A percentile compares a stretch with the other conserved stretches of the same genome.
Conservation (phyloP, 2,888 invertebrate species). For the Polymixis lichenea region DNA sequence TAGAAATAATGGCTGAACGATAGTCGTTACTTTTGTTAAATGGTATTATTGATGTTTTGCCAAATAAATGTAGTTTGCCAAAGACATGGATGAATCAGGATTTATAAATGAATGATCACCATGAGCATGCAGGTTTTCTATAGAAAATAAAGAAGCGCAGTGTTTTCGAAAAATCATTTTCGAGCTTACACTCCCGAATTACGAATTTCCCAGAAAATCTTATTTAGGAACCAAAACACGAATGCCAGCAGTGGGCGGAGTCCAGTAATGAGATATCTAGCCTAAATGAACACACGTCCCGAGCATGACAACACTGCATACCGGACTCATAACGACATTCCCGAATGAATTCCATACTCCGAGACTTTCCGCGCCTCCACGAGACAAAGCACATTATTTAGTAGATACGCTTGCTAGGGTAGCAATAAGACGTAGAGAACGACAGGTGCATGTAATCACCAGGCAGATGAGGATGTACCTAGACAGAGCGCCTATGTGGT, state of each 20-base stretch:
- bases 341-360: conserved; percentile 46
- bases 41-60: conserved; percentile 6
- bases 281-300: conserved; percentile 44
- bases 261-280: conserved; percentile 40
- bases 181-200: too few species aligned
- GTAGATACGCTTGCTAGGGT: conserved; percentile 8
- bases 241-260: neutral
- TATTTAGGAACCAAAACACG: conserved; percentile 4
- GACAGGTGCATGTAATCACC: neutral
- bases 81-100: neutral
- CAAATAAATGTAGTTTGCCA: neutral
- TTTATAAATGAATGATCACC: neutral
- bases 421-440: neutral
- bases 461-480: neutral
- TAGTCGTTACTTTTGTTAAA: conserved; percentile 23
- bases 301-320: conserved; percentile 34
- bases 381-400: conserved; percentile 57
- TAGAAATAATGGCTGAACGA: conserved; percentile 14
- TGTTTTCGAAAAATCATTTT: neutral
- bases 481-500: neutral
- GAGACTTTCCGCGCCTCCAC: conserved; percentile 16
- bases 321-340: conserved; percentile 38
- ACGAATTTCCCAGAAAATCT: conserved; percentile 10
- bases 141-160: neutral
- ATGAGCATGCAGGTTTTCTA: neutral